A percentile compares a stretch with the other conserved stretches of the same genome.
Evolutionary conservation across 2,888 invertebrate species (phyloP).

Genomic region (Athrips mouffetella): DNA sequence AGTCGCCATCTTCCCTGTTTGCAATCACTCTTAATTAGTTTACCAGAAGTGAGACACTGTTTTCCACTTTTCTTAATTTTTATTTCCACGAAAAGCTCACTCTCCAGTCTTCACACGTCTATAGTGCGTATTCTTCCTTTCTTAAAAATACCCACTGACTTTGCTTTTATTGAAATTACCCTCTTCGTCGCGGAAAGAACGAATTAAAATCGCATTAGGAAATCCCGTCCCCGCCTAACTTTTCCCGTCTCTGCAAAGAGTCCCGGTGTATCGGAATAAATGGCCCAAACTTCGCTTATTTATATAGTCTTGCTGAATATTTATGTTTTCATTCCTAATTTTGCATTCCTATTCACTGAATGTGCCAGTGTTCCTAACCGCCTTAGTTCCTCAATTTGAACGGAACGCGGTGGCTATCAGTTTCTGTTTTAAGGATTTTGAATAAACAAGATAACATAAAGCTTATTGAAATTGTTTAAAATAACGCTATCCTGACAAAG

Average conservation of each 20-base stretch:
- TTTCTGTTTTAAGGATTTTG: too few relatives aligned
- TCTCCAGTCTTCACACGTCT: slow-evolving; percentile 36
- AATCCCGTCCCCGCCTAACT: slow-evolving; percentile 73
- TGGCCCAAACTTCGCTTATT: slow-evolving; percentile 75
- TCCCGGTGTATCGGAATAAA: slow-evolving; percentile 76
- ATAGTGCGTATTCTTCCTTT: slow-evolving; percentile 28
- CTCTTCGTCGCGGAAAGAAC: slow-evolving; percentile 68
- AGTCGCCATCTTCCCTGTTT: not conserved
- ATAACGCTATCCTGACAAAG: too few relatives aligned
- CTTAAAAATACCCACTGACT: slow-evolving; percentile 57
- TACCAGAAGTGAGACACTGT: slow-evolving; percentile 25
- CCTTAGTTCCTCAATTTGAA: slow-evolving; percentile 1
- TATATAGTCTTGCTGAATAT: slow-evolving; percentile 74
- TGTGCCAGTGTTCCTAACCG: slow-evolving; percentile 21
- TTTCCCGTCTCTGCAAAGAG: slow-evolving; percentile 69
- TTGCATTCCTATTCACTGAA: slow-evolving; percentile 61
- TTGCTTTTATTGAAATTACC: slow-evolving; percentile 72
- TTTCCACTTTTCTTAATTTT: slow-evolving; percentile 29
- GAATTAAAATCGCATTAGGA: slow-evolving; percentile 78
- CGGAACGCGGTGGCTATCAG: not conserved
- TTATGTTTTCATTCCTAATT: slow-evolving; percentile 66
- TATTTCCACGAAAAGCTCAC: slow-evolving; percentile 30
- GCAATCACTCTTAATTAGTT: slow-evolving; percentile 27
- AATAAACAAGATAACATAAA: too few relatives aligned
- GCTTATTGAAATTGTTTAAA: too few relatives aligned